Percentiles rank a stretch among this genome's conserved stretches.
phyloP scores from a whole-genome alignment of 2,797 vertebrate species.

The Karalla daura region DNA sequence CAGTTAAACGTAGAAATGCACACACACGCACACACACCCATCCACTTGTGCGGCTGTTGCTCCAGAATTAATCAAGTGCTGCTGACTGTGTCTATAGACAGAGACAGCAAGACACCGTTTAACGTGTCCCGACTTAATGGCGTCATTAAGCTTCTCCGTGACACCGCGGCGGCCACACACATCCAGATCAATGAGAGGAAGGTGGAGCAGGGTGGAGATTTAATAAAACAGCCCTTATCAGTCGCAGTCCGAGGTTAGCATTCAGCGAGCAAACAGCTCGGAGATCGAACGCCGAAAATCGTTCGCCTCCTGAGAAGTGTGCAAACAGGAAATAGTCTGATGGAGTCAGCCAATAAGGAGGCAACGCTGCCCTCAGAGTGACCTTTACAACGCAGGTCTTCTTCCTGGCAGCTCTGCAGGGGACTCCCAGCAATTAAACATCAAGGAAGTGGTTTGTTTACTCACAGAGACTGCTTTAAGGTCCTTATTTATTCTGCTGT shows the following conservation, averaged over 20 bases:
- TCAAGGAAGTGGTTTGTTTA: constrained; percentile 8
- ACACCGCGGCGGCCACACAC: constrained; percentile 17
- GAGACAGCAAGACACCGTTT: neutral
- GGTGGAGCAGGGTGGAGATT: constrained; percentile 2
- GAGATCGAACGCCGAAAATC: constrained; percentile 14
- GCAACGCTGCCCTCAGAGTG: constrained; percentile 25
- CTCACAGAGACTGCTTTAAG: constrained; percentile 4
- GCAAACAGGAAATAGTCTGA: constrained; percentile 55
- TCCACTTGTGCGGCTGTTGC: neutral
- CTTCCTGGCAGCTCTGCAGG: constrained; percentile 26
- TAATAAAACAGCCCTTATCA: constrained; percentile 17
- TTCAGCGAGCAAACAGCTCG: constrained; percentile 44
- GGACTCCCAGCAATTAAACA: constrained; percentile 23
- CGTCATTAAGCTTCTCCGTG: constrained; percentile 30
- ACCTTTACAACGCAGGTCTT: constrained; percentile 53
- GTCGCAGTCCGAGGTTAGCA: neutral
- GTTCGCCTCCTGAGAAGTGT: constrained; percentile 1
- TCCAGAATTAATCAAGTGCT: constrained; percentile 5
- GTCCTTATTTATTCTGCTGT: neutral
- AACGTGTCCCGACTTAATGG: constrained; percentile 18
- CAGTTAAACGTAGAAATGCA: neutral
- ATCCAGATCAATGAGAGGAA: constrained; percentile 26
- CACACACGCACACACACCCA: neutral
- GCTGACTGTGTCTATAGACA: constrained; percentile 26
- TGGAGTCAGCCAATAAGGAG: constrained; percentile 46